Evolutionary conservation across 2,113 vertebrate genomes (phyloP).

Genomic region (Beaufortia kweichowensis): DNA sequence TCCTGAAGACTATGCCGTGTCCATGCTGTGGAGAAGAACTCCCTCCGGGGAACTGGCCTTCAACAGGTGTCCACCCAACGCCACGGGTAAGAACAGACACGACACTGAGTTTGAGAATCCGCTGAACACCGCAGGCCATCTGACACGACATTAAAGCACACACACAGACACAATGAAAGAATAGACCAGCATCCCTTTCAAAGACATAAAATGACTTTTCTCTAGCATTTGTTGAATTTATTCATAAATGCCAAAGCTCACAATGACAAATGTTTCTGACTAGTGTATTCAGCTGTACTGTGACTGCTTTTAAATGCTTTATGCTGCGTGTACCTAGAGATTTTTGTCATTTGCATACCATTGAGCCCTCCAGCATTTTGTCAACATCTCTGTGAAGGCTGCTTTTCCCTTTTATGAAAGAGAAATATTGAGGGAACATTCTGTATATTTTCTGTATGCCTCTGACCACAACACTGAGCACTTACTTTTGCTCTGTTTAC

Average conservation of each 20-base stretch:
- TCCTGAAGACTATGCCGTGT: slow-evolving; percentile 93
- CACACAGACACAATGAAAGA: slow-evolving; percentile 2
- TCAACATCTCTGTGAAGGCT: slow-evolving; percentile 17
- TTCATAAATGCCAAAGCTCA: slow-evolving; percentile 31
- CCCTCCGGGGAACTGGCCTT: slow-evolving; percentile 95
- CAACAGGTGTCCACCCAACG: slow-evolving; percentile 94
- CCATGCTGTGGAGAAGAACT: slow-evolving; percentile 97
- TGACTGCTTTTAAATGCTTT: slow-evolving; percentile 9
- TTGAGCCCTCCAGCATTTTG: slow-evolving; percentile 12
- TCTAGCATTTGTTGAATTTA: slow-evolving; percentile 25
- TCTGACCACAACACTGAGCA: not conserved
- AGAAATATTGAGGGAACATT: not conserved
- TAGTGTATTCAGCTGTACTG: slow-evolving; percentile 26
- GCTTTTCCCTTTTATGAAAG: not conserved
- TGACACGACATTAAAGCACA: not conserved
- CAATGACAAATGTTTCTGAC: slow-evolving; percentile 40
- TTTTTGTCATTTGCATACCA: slow-evolving; percentile 49
- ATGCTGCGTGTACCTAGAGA: slow-evolving; percentile 40
- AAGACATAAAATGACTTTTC: slow-evolving; percentile 16
- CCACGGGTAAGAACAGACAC: slow-evolving; percentile 81
- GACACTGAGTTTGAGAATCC: not conserved
- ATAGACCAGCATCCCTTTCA: not conserved
- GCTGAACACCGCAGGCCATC: not conserved
- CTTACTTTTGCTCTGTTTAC: not conserved
- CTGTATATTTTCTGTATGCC: not conserved